Conservation (phyloP, 2,888 invertebrate genomes). For the Heliconius erato region DNA sequence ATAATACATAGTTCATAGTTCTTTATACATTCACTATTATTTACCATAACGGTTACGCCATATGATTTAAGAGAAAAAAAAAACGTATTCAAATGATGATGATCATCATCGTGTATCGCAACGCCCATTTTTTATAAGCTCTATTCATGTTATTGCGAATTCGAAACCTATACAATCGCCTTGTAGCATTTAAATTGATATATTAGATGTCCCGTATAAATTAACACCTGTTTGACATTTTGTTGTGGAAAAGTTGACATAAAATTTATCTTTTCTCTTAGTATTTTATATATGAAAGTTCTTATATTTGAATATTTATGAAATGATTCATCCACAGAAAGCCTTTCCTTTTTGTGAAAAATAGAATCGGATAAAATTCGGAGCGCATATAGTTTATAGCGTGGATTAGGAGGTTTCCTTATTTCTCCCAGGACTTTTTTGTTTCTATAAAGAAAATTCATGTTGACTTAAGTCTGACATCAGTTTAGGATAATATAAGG, state of each 20-base stretch:
- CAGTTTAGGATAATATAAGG: not conserved
- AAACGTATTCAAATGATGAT: constrained; percentile 8
- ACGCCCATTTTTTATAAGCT: constrained; percentile 20
- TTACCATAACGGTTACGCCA: constrained; percentile 4
- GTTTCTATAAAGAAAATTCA: not conserved
- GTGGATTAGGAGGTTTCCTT: not conserved
- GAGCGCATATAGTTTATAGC: not conserved
- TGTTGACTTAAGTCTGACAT: not conserved
- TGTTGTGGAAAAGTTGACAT: not conserved
- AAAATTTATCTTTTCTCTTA: not conserved
- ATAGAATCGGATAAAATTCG: not conserved
- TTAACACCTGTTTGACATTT: constrained; percentile 17
- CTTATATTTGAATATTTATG: not conserved
- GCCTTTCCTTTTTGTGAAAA: not conserved
- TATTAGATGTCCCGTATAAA: constrained; percentile 3
- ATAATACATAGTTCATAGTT: not conserved
- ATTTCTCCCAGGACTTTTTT: not conserved
- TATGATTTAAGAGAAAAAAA: not conserved
- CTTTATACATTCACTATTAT: not conserved
- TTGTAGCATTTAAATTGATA: constrained; percentile 19
- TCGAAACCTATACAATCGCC: constrained; percentile 19
- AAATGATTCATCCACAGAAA: not conserved
- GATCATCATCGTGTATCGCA: constrained; percentile 7
- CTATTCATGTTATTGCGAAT: constrained; percentile 20
- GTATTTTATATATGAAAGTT: not conserved